phyloP scores from a whole-genome alignment of 2,797 vertebrate genomes.

The Galago senegalensis region DNA sequence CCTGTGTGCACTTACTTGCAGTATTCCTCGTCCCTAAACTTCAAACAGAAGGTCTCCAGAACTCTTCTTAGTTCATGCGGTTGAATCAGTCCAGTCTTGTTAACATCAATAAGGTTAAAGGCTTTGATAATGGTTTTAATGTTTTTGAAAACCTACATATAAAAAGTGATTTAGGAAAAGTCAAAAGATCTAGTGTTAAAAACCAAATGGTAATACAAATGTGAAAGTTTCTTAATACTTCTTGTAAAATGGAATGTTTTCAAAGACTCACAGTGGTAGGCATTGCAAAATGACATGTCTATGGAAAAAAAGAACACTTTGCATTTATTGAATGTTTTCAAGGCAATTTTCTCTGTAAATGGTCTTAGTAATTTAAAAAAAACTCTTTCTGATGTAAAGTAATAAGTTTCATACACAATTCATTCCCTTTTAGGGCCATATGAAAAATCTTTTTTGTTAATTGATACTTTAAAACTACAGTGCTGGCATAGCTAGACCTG shows the following conservation, averaged over 20 bases:
- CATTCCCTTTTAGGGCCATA: slow-evolving; percentile 60
- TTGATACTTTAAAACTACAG: slow-evolving; percentile 72
- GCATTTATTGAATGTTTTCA: slow-evolving; percentile 73
- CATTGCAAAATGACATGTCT: slow-evolving; percentile 47
- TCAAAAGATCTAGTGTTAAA: slow-evolving; percentile 19
- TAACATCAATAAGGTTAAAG: slow-evolving; percentile 88
- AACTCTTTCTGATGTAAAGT: slow-evolving; percentile 69
- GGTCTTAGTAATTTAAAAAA: slow-evolving; percentile 66
- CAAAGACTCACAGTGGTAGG: slow-evolving; percentile 34
- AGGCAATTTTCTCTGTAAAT: slow-evolving; percentile 82
- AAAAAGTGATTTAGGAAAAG: slow-evolving; percentile 66
- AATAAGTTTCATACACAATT: slow-evolving; percentile 73
- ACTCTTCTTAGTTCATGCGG: slow-evolving; percentile 81
- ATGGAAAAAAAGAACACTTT: slow-evolving; percentile 71
- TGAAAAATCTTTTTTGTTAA: slow-evolving; percentile 61
- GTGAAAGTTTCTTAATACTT: background rate
- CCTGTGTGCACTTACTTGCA: slow-evolving; percentile 82
- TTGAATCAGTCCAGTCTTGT: slow-evolving; percentile 81
- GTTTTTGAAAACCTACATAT: slow-evolving; percentile 87
- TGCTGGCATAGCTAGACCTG: slow-evolving; percentile 58
- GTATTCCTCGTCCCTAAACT: slow-evolving; percentile 87
- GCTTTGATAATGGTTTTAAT: slow-evolving; percentile 86
- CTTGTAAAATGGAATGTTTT: slow-evolving; percentile 68
- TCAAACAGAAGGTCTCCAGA: slow-evolving; percentile 87
- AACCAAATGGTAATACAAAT: background rate